Evolutionary conservation across 2,888 invertebrate genomes (phyloP), one percentile per base, ranked within the genome.

Genomic region (Agrilus cyanescens): DNA sequence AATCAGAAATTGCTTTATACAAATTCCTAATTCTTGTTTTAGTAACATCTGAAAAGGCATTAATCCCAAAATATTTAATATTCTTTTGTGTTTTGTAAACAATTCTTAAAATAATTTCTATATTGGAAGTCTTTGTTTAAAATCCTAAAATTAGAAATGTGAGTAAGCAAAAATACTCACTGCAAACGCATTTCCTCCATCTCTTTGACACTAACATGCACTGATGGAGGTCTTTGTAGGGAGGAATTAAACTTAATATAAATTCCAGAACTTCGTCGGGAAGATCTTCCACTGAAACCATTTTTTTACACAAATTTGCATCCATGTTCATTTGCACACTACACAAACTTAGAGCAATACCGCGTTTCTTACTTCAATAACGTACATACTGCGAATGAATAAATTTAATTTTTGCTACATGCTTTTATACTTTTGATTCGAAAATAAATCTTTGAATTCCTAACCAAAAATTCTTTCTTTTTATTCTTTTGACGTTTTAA

Each of bases 221-320:
- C 61, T 82, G 78, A 65, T 89, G 82, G 53, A 94, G 70, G 70
- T 95, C 93, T 62, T 80, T 80, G 61, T 96, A 96, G 0, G 94
- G 94, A 43, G 90, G 86, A 51, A 95, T 69, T 61, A 89, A 77
- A 52, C 85, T 79, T 50, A 96, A 73, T 61, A 96, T 89, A 62
- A 88, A 90, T 69, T 94, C 94, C 53, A 96, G 68, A 44, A 96
- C 81, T 74, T 95, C 94, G 65, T 93, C 90, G 33, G 96, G 95
- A 50, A 96, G 70, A 64, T 85, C 81, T 60, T 84, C 79, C 41
- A 78, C 71, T 12, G 56, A 56, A 39, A 51, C 49, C 31, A 49
- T 44, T 46, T 46, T 44, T 37, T 33, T 33, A 33, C 33, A 33
- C 12, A 33, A 33, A 33, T 33, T 33, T 12, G 2, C 15, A 10